Percentiles rank a stretch among this genome's conserved stretches.
These are phyloP conservation scores for Sminthurinus aureus DNA, from an alignment of 2,888 invertebrate species.

Conservation along the genomic window DNA sequence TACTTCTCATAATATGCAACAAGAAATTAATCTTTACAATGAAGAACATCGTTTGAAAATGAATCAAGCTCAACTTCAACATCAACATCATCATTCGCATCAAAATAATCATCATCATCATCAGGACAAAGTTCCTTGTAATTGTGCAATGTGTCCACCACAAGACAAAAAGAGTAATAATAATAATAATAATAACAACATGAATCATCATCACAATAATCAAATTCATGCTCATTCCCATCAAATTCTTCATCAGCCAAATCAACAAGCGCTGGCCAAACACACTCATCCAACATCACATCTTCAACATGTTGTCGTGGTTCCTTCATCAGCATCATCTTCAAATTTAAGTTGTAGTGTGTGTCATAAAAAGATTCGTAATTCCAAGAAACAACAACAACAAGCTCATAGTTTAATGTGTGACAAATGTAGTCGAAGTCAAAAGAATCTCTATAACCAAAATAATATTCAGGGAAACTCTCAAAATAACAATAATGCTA, in stretches of 20 bases:
- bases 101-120: slow-evolving; percentile 25
- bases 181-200: slow-evolving; percentile 16
- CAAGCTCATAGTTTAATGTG: slow-evolving; percentile 29
- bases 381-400: slow-evolving; percentile 38
- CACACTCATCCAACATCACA: not conserved
- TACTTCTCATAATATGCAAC: slow-evolving; percentile 25
- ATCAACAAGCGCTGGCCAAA: slow-evolving; percentile 17
- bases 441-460: slow-evolving; percentile 33
- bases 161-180: slow-evolving; percentile 19
- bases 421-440: slow-evolving; percentile 35
- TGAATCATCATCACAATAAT: not conserved
- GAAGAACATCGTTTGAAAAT: slow-evolving; percentile 38
- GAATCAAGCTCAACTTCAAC: slow-evolving; percentile 20
- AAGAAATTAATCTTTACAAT: slow-evolving; percentile 28
- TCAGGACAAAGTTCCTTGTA: slow-evolving; percentile 19
- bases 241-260: slow-evolving; percentile 35
- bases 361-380: slow-evolving; percentile 40
- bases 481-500: slow-evolving; percentile 19
- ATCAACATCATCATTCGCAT: slow-evolving; percentile 22
- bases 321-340: slow-evolving; percentile 2
- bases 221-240: slow-evolving; percentile 12
- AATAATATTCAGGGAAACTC: slow-evolving; percentile 4
- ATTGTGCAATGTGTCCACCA: slow-evolving; percentile 25
- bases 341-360: slow-evolving; percentile 17
- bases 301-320: not conserved